Conservation (phyloP, 2,113 vertebrate genomes). For the Cygnus buccinator region DNA sequence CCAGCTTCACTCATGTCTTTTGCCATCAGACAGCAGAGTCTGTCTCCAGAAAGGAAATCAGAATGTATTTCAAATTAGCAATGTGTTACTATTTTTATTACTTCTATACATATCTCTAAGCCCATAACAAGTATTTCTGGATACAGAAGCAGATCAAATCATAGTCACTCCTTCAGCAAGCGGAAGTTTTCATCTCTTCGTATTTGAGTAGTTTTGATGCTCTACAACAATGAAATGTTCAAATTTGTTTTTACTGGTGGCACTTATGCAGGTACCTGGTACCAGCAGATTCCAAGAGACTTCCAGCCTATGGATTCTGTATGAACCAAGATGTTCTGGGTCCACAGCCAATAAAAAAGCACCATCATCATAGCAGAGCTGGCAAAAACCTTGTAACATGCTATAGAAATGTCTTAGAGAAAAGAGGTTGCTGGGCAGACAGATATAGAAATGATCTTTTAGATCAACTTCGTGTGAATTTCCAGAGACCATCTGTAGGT, state of each 20-base stretch:
- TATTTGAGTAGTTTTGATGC: background rate
- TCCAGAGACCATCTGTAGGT: background rate
- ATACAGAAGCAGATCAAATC: background rate
- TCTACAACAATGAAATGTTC: background rate
- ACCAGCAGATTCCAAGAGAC: accelerated
- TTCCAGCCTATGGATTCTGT: background rate
- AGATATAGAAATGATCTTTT: background rate
- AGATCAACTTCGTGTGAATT: background rate
- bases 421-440: background rate
- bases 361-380: background rate
- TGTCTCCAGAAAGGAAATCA: background rate
- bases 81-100: background rate
- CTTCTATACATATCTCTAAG: background rate
- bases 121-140: background rate
- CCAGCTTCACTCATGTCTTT: background rate
- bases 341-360: accelerated
- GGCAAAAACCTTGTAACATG: background rate
- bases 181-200: background rate
- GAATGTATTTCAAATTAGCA: background rate
- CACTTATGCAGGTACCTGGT: background rate
- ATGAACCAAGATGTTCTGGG: background rate
- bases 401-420: background rate
- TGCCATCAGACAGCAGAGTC: background rate
- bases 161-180: accelerated
- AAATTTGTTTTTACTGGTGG: background rate